Evolutionary conservation across 2,797 vertebrate species (phyloP), one percentile per base, ranked within the genome.

Genomic region (Yasuhikotakia modesta): DNA sequence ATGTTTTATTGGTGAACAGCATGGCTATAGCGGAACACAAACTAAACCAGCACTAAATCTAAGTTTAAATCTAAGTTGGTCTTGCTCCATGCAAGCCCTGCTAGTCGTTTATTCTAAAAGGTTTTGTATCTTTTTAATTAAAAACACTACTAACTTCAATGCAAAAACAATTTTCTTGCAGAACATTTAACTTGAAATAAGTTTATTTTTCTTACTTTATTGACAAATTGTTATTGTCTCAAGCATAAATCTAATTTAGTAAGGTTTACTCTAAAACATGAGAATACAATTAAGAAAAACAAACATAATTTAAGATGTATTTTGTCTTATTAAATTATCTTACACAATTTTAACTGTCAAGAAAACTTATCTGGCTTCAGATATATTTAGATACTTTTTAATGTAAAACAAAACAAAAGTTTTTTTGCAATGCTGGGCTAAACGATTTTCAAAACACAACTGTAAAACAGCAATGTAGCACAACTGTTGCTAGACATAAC

Each of bases 361-460:
- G 70, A 48, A 30, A 46, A 50, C 8, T 48, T 32, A 32, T 63
- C 19, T 35, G 22, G 4, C 24, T 14, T 24, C 1, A 14, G 21
- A 13, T 22, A 57, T 24, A 12, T 13, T 24, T 13, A 14, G 11
- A 12, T 22, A 13, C 8, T 24, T 22, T 2, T 39, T 39, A 53
- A n/a, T n/a, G 60, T 24, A 39, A 14, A 19, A 30, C 11, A 61
- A 30, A 73, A 32, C 35, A 3, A 32, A 39, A 1, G 35, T 39
- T 39, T 7, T 64, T 74, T 74, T 64, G 46, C 60, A 63, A 7
- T 35, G 17, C 57, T 81, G 21, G 70, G 39, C 66, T 71, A 73
- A 73, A 68, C 64, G 63, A 73, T 48, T 70, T 27, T 82, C 84
- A 83, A 86, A 81, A 85, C 79, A 82, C 81, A 67, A 79, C 79